Evolutionary conservation across 2,888 invertebrate genomes (phyloP), one percentile per base, ranked within the genome.

Genomic region (Xestobium rufovillosum): DNA sequence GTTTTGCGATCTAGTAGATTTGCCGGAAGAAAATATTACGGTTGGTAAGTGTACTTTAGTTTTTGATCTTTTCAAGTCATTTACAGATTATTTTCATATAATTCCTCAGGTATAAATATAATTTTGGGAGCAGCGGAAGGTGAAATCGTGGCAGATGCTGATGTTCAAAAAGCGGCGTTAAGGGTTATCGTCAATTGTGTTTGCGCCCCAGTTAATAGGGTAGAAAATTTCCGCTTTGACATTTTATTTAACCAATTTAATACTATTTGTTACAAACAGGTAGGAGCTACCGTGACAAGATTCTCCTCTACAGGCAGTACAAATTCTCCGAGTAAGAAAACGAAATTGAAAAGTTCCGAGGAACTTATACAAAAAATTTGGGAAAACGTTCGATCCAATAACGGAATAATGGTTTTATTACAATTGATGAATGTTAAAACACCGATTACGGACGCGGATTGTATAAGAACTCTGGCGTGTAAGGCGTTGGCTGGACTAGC

Each of bases 381-480:
- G 96, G 90, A 92, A 62, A 86, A 87, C 49, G 85, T 95, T 0
- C 71, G 96, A 42, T 81, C 85, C 1, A 94, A 92, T 61, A 96
- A 96, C 62, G 97, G 96, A 2, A 95, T 98, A 37, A 95, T 97
- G 84, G 90, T 90, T 31, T 69, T 96, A 26, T 68, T 94, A 9
- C 85, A 88, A 35, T 70, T 95, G 42, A 83, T 97, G 80, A 83
- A 84, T 68, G 79, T 85, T 9, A 94, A 94, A 67, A 83, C 86
- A 0, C 97, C 97, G 0, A 89, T 96, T 37, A 95, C 95, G 2
- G 96, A 97, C 69, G 97, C 97, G 10, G 97, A 98, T 66, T 80
- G 85, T 25, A 83, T 98, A 50, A 76, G 97, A 32, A 90, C 91
- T 3, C 72, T 96, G 53, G 95, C 97, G 0, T 96, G 96, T 60